Percentiles rank a stretch among this genome's conserved stretches.
Conservation (phyloP, 2,113 vertebrate species). For the Paracanthobrama guichenoti region DNA sequence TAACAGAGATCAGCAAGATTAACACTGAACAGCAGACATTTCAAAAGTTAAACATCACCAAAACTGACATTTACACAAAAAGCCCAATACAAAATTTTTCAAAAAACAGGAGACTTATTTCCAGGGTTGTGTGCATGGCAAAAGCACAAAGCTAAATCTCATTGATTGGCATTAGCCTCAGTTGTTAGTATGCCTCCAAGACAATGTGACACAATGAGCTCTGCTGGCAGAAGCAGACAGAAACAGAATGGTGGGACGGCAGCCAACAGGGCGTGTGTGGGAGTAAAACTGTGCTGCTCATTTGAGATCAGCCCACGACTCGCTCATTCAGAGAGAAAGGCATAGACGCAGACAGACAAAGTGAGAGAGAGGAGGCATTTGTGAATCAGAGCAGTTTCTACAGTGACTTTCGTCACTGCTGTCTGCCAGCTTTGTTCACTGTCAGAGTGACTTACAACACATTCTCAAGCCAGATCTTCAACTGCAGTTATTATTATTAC, state of each 20-base stretch:
- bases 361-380: slow-evolving; percentile 25
- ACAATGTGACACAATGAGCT: slow-evolving; percentile 52
- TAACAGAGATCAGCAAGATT: background rate
- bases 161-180: slow-evolving; percentile 47
- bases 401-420: slow-evolving; percentile 36
- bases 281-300: slow-evolving; percentile 58
- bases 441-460: slow-evolving; percentile 53
- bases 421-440: slow-evolving; percentile 57
- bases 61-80: slow-evolving; percentile 14
- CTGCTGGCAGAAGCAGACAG: slow-evolving; percentile 44
- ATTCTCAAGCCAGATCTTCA: slow-evolving; percentile 39
- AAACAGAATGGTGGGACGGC: slow-evolving; percentile 55
- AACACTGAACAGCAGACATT: background rate
- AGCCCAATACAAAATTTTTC: background rate
- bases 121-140: slow-evolving; percentile 18
- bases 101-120: background rate
- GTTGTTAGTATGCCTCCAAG: slow-evolving; percentile 42
- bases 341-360: background rate
- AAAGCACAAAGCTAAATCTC: slow-evolving; percentile 25
- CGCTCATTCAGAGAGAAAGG: slow-evolving; percentile 51
- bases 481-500: slow-evolving; percentile 52
- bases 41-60: background rate
- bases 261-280: slow-evolving; percentile 54
- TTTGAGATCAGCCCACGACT: slow-evolving; percentile 57
- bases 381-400: slow-evolving; percentile 53